Evolutionary conservation across 2,113 vertebrate genomes (phyloP).

Genomic region (Rattus rattus): DNA sequence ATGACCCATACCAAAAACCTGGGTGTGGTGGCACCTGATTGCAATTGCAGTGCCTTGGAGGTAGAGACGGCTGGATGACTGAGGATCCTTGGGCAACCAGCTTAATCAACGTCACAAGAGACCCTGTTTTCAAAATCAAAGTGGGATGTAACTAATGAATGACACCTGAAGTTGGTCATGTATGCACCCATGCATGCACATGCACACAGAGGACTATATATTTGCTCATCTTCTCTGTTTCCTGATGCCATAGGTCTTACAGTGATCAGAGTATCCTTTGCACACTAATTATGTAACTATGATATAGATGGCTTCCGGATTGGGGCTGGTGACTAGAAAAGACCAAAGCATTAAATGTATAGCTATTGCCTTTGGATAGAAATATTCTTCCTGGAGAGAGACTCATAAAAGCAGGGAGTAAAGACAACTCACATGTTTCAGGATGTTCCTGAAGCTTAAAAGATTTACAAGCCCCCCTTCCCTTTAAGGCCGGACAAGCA

Average conservation of each 20-base stretch:
- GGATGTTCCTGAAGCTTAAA: neutral
- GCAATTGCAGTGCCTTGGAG: neutral
- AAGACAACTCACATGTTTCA: neutral
- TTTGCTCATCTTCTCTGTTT: no score
- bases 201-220: neutral
- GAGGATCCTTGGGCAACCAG: neutral
- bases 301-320: neutral
- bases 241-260: neutral
- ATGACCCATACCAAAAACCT: neutral
- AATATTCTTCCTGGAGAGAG: neutral
- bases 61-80: neutral
- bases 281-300: neutral
- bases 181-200: neutral
- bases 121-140: neutral
- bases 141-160: neutral
- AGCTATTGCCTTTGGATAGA: neutral
- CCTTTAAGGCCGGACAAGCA: neutral
- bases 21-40: neutral
- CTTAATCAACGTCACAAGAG: neutral
- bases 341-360: neutral
- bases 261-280: no score
- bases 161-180: neutral
- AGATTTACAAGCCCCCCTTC: neutral
- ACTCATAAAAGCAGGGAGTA: neutral
- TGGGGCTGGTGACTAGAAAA: neutral